Conservation (phyloP, 2,113 vertebrate genomes). For the Struthio camelus region DNA sequence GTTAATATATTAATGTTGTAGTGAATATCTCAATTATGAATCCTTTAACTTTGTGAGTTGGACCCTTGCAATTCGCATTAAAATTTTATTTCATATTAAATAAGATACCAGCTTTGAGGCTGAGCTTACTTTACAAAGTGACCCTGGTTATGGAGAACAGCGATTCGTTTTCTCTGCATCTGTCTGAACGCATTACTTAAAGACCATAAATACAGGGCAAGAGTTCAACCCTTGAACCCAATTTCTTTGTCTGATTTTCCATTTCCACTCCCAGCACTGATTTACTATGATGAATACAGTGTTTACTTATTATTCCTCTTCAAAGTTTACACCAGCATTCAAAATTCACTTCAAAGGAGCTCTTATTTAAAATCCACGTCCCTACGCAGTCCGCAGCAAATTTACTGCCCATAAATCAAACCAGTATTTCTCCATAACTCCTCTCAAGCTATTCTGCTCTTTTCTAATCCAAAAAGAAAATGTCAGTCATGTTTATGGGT, state of each 20-base stretch:
- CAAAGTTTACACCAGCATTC: neutral
- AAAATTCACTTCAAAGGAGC: conserved; percentile 16
- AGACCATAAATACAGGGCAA: neutral
- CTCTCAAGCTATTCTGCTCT: neutral
- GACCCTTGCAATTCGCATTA: neutral
- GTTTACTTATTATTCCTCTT: neutral
- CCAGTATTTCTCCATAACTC: neutral
- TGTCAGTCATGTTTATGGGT: conserved; percentile 22
- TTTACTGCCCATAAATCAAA: conserved; percentile 13
- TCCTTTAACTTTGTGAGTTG: neutral
- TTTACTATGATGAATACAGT: neutral
- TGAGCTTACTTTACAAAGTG: neutral
- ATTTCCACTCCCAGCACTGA: neutral
- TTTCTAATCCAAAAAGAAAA: conserved; percentile 2
- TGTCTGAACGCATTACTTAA: neutral
- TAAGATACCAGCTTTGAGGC: neutral
- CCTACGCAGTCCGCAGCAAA: neutral
- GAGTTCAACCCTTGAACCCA: neutral
- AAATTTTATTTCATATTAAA: neutral
- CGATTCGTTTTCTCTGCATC: neutral
- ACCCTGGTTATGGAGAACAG: neutral
- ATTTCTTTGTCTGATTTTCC: neutral
- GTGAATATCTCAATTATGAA: neutral
- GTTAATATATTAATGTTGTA: neutral
- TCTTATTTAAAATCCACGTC: neutral